Evolutionary conservation across 1,140 invertebrate species (phyloP).

Genomic region (Drosophila kanapiae): DNA sequence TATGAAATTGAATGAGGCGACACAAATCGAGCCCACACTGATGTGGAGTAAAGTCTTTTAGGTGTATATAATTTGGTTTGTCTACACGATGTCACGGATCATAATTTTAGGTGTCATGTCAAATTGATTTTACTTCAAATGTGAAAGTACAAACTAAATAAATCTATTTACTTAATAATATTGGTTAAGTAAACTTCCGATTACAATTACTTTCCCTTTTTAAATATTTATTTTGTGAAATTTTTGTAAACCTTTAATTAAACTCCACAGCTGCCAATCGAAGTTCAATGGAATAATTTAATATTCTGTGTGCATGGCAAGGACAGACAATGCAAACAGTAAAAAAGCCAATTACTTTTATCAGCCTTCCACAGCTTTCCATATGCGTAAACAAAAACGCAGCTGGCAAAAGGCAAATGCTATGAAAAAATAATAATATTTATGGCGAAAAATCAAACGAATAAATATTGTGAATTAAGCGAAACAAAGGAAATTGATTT

Average conservation of each 20-base stretch:
- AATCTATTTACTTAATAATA: neutral
- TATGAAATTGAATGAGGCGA: constrained; percentile 37
- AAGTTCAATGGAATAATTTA: constrained; percentile 6
- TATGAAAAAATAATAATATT: constrained; percentile 39
- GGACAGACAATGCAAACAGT: constrained; percentile 29
- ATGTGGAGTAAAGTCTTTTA: neutral
- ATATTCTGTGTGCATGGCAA: constrained; percentile 5
- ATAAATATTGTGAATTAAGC: constrained; percentile 42
- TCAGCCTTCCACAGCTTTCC: constrained; percentile 38
- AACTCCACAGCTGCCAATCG: neutral
- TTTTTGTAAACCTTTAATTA: neutral
- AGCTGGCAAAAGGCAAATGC: constrained; percentile 6
- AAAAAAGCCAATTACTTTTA: constrained; percentile 45
- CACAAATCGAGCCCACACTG: constrained; percentile 27
- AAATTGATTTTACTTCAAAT: neutral
- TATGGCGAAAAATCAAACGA: constrained; percentile 35
- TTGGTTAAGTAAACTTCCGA: neutral
- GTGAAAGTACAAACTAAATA: neutral
- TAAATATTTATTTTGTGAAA: neutral
- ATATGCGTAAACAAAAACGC: constrained; percentile 20
- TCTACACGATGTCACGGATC: constrained; percentile 18
- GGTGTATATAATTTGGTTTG: constrained; percentile 28
- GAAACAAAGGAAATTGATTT: constrained; percentile 27
- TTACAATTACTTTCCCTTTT: neutral
- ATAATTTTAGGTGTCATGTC: neutral